Conservation (phyloP, 2,113 vertebrate genomes). For the Burhinus oedicnemus region DNA sequence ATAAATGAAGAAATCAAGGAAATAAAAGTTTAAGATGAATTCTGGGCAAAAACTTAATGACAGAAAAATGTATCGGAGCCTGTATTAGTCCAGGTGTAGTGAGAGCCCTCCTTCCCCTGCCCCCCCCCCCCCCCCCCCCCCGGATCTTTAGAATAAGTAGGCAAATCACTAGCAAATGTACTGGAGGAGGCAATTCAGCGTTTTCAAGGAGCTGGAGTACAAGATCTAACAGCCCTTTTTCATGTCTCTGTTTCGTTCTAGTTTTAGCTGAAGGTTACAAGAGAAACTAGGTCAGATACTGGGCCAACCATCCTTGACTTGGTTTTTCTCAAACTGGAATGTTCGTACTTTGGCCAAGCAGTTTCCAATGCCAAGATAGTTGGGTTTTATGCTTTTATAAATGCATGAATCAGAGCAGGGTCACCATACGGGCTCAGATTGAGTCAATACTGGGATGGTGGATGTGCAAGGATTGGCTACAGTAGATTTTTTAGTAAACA, state of each 20-base stretch:
- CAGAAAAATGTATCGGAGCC: not conserved
- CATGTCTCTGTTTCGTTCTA: not conserved
- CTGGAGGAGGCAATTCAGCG: not conserved
- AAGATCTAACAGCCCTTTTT: not conserved
- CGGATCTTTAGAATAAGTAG: not conserved
- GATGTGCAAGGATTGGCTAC: not conserved
- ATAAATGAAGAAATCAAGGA: not conserved
- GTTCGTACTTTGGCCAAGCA: not conserved
- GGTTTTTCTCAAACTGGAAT: not conserved
- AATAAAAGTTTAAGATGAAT: not conserved
- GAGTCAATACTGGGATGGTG: not conserved
- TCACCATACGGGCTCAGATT: not conserved
- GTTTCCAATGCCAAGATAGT: not conserved
- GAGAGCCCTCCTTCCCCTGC: not conserved
- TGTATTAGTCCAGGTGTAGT: not conserved
- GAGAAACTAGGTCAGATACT: not conserved
- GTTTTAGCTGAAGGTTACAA: not conserved
- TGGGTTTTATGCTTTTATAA: not conserved
- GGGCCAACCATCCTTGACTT: not conserved
- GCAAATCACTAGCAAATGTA: not conserved
- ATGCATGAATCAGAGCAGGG: not conserved
- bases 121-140: not conserved
- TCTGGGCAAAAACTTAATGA: not conserved
- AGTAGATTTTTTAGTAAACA: not conserved
- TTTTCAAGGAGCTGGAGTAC: not conserved